These are phyloP conservation scores for Condylura cristata DNA, from an alignment of 2,113 vertebrate genomes.

Conservation along the genomic window DNA sequence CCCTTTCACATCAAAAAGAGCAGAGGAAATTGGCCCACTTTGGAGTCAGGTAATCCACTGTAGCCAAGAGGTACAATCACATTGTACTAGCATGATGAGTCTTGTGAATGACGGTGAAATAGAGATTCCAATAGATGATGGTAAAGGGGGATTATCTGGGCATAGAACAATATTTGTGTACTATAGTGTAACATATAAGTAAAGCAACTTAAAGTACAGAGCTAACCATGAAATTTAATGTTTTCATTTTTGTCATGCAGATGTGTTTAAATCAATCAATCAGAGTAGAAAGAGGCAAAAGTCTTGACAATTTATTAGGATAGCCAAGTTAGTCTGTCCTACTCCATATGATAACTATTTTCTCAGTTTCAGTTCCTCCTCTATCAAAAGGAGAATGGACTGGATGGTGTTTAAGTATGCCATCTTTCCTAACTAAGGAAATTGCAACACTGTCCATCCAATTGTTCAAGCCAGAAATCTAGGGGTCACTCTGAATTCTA, in stretches of 20 bases:
- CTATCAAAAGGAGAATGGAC: background rate
- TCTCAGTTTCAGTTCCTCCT: background rate
- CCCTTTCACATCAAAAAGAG: background rate
- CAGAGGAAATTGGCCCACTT: background rate
- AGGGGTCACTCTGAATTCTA: slow-evolving; percentile 9
- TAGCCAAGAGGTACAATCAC: background rate
- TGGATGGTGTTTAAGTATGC: background rate
- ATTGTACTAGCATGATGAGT: background rate
- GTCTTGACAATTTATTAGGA: background rate
- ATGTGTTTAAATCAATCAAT: background rate
- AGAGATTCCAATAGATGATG: background rate
- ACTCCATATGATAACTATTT: background rate
- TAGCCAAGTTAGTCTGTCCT: background rate
- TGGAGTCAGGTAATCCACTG: background rate
- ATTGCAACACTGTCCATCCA: background rate
- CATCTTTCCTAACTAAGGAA: background rate
- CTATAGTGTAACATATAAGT: background rate
- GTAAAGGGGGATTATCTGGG: background rate
- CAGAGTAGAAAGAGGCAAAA: background rate
- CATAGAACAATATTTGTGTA: background rate
- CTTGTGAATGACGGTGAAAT: background rate
- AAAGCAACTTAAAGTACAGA: background rate
- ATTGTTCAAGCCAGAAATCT: slow-evolving; percentile 5
- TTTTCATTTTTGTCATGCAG: slow-evolving; percentile 30
- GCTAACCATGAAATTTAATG: background rate